These are phyloP conservation scores for Pristionchus arcanus DNA, from an alignment of 2,888 invertebrate genomes.

Conservation along the genomic window DNA sequence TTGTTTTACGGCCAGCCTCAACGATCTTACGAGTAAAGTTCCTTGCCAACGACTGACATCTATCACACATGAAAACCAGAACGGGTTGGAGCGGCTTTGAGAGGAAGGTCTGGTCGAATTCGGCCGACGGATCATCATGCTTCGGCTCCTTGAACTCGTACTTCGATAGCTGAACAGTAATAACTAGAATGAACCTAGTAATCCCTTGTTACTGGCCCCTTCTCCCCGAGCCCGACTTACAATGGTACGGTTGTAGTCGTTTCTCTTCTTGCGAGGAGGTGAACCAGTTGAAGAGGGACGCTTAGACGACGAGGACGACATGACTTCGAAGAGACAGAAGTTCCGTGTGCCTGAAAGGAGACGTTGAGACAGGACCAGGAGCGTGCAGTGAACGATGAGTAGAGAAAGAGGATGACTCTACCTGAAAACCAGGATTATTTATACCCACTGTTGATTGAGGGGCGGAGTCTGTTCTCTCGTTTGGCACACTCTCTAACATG, in stretches of 20 bases:
- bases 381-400: too few species aligned
- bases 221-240: neutral
- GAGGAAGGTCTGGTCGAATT: neutral
- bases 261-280: neutral
- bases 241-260: neutral
- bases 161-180: neutral
- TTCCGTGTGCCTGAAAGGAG: too few species aligned
- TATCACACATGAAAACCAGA: neutral
- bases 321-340: too few species aligned
- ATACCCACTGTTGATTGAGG: neutral
- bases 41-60: neutral
- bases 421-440: too few species aligned
- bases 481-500: neutral
- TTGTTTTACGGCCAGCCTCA: neutral
- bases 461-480: too few species aligned
- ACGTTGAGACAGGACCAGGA: too few species aligned
- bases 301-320: neutral
- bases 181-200: neutral
- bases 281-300: neutral
- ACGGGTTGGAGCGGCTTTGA: neutral
- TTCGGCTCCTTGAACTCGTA: slow-evolving; percentile 6
- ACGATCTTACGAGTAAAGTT: neutral
- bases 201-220: too few species aligned
- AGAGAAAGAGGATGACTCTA: too few species aligned
- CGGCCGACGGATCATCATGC: neutral